A percentile compares a stretch with the other conserved stretches of the same genome.
phyloP scores from a whole-genome alignment of 2,113 vertebrate species.

The Misgurnus mizolepis region DNA sequence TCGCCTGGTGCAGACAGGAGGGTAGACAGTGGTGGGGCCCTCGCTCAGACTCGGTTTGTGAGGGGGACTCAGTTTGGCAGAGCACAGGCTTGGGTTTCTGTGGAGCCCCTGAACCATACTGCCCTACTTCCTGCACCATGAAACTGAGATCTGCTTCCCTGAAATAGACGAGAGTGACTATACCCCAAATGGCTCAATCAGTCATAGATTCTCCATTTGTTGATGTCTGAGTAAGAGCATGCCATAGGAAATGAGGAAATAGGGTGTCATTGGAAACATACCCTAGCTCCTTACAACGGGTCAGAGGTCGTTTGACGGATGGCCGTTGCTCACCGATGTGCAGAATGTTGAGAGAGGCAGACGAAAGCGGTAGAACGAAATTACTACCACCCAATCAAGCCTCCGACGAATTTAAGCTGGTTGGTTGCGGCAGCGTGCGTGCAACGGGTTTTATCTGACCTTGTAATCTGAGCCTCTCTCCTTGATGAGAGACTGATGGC shows the following conservation, averaged over 20 bases:
- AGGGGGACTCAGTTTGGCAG: slow-evolving; percentile 21
- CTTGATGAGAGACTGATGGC: slow-evolving; percentile 39
- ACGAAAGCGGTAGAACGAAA: not conserved
- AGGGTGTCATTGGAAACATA: slow-evolving; percentile 42
- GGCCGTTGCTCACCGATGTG: not conserved
- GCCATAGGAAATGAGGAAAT: slow-evolving; percentile 34
- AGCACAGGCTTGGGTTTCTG: slow-evolving; percentile 8
- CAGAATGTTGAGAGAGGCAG: not conserved
- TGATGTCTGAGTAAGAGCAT: slow-evolving; percentile 14
- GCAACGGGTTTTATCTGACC: slow-evolving; percentile 36
- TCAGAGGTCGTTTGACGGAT: slow-evolving; percentile 25
- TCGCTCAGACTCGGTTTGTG: slow-evolving; percentile 17
- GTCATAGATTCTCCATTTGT: not conserved
- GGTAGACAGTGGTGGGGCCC: slow-evolving; percentile 49
- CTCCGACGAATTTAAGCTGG: slow-evolving; percentile 33
- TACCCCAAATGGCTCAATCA: slow-evolving; percentile 24
- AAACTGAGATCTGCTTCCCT: slow-evolving; percentile 36
- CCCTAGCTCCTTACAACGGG: slow-evolving; percentile 27
- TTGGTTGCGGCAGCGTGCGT: slow-evolving; percentile 15
- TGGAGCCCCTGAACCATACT: slow-evolving; percentile 36
- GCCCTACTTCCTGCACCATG: slow-evolving; percentile 33
- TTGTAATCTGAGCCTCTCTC: slow-evolving; percentile 42
- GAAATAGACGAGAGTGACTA: slow-evolving; percentile 3
- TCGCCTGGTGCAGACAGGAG: slow-evolving; percentile 48
- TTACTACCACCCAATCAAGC: slow-evolving; percentile 19